Evolutionary conservation across 2,113 vertebrate species (phyloP).

Genomic region (Willisornis vidua): DNA sequence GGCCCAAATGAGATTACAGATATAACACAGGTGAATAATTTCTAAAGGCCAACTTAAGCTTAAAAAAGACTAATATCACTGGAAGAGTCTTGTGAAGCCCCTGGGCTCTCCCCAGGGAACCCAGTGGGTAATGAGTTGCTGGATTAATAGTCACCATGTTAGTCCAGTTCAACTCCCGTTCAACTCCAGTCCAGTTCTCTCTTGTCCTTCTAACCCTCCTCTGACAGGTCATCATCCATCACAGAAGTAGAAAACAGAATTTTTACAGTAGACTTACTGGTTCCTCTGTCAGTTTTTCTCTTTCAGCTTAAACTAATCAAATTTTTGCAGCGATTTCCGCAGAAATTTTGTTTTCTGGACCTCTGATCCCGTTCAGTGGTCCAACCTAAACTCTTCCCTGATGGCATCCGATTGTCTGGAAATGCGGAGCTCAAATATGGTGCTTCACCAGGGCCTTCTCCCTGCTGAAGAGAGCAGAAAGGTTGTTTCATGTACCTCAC

Average conservation of each 20-base stretch:
- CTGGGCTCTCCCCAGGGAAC: background rate
- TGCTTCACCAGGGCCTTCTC: background rate
- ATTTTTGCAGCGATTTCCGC: background rate
- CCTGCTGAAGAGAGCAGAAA: background rate
- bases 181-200: background rate
- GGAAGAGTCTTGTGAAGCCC: background rate
- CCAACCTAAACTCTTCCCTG: background rate
- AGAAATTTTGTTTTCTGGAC: background rate
- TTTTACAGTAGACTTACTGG: background rate
- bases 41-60: background rate
- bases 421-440: background rate
- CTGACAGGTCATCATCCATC: background rate
- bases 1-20: background rate
- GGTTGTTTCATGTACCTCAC: background rate
- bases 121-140: rapidly evolving
- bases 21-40: background rate
- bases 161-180: background rate
- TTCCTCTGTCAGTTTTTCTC: background rate
- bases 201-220: background rate
- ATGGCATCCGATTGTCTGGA: background rate
- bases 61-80: background rate
- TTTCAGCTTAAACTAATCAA: background rate
- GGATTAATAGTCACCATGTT: background rate
- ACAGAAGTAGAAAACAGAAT: background rate
- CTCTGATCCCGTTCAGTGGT: background rate